These are phyloP conservation scores for Tetraneura akinire DNA, from an alignment of 1,140 invertebrate genomes.

Conservation along the genomic window DNA sequence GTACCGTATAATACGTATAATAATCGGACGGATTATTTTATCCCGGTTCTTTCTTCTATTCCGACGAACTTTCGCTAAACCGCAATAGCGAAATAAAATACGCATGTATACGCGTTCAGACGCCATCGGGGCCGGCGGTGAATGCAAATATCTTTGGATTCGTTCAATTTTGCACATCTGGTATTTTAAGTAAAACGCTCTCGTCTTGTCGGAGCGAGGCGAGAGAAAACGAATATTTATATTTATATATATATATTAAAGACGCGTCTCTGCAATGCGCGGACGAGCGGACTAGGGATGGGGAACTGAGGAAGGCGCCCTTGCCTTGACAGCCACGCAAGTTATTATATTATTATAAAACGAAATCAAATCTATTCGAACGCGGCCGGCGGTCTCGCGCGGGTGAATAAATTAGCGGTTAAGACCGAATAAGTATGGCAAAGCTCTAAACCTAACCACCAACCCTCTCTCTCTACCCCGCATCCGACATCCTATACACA, in stretches of 20 bases:
- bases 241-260: not conserved
- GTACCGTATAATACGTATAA: no score
- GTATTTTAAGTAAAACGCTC: conserved; percentile 48
- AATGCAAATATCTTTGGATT: conserved; percentile 48
- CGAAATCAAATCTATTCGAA: conserved; percentile 52
- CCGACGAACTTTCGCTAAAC: not conserved
- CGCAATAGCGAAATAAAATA: conserved; percentile 32
- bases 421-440: conserved; percentile 49
- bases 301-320: not conserved
- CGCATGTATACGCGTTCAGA: not conserved
- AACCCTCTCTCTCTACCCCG: not conserved
- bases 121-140: not conserved
- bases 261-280: no score
- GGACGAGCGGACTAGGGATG: not conserved
- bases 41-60: not conserved
- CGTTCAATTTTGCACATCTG: conserved; percentile 51
- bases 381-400: conserved; percentile 47
- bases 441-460: conserved; percentile 29
- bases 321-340: conserved; percentile 48
- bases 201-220: conserved; percentile 12
- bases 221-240: not conserved
- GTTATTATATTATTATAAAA: conserved; percentile 52
- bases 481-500: not conserved
- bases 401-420: conserved; percentile 52
- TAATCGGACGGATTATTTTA: no score